Evolutionary conservation across 1,140 invertebrate genomes (phyloP).

Genomic region (Bombus superbus): DNA sequence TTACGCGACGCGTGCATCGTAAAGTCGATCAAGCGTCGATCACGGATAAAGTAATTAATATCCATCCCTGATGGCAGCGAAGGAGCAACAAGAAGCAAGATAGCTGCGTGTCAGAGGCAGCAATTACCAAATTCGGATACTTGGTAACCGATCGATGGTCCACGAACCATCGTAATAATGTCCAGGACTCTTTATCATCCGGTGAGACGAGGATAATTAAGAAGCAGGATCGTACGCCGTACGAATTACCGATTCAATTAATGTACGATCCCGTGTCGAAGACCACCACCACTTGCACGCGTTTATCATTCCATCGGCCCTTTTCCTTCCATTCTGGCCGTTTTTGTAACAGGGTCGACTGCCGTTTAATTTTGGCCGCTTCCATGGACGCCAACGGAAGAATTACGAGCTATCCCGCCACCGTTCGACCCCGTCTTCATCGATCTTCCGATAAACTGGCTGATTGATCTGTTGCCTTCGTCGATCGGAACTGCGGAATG

Average conservation of each 20-base stretch:
- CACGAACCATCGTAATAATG: conserved; percentile 4
- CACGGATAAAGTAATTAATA: conserved; percentile 26
- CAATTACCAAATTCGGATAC: conserved; percentile 34
- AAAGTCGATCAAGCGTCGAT: not conserved
- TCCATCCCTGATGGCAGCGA: not conserved
- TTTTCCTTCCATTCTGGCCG: not conserved
- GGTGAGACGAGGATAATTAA: conserved; percentile 54
- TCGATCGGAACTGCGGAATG: conserved; percentile 4
- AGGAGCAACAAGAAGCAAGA: not conserved
- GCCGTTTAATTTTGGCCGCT: conserved; percentile 58
- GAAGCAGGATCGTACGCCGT: conserved; percentile 36
- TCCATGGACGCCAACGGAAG: not conserved
- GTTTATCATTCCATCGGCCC: not conserved
- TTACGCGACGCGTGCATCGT: not conserved
- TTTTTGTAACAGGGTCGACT: not conserved
- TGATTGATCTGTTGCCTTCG: conserved; percentile 23
- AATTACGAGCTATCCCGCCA: conserved; percentile 27
- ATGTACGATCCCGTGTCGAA: conserved; percentile 38
- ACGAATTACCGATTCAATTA: conserved; percentile 67
- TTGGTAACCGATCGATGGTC: not conserved
- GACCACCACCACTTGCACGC: conserved; percentile 15
- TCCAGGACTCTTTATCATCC: not conserved
- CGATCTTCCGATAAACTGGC: conserved; percentile 36
- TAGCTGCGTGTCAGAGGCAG: conserved; percentile 1
- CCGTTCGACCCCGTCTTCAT: conserved; percentile 6